Evolutionary conservation across 2,797 vertebrate genomes (phyloP), one percentile per base, ranked within the genome.

Genomic region (Sebastes taczanowskii): DNA sequence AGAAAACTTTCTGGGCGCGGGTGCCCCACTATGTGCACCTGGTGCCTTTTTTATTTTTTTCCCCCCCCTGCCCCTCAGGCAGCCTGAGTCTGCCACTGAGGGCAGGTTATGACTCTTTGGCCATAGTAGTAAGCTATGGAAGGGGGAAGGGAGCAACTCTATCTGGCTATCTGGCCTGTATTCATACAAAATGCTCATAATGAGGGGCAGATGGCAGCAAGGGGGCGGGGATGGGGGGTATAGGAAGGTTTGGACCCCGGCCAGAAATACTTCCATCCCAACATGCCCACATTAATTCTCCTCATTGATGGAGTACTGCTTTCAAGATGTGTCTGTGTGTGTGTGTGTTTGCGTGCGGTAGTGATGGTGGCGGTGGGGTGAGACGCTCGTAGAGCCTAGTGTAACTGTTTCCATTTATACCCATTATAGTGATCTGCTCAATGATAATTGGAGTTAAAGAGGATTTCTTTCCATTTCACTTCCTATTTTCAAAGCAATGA

Each of bases 201-300:
- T 89, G 82, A 93, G 91, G 83, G 93, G 89, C 93, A 94, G 88
- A 93, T 94, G 91, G 88, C 71, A 75, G 79, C 13, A 2, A 46
- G 16, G 65, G 59, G 16, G 23, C 16, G 30, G 60, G 8, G 16
- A 27, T 9, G 32, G 77, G 71, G 22, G n/a, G 70, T 81, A 87
- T 85, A 87, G 84, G 80, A 87, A 81, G 81, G 80, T 77, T 87
- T 94, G 90, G 89, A 92, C n/a, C 13, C 7, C 1, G 4, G 85
- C 87, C 91, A 92, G 82, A 91, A 92, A 92, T 88, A 83, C 90
- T 91, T 93, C 81, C 85, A 90, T 86, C 82, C 77, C 86, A 91
- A 88, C 88, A 86, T 92, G 89, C 82, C 85, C 88, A 91, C 85
- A 91, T 90, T 89, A 84, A 90, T 92, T 89, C 77, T 72, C 75